Evolutionary conservation across 1,140 invertebrate species (phyloP).

Genomic region (Cotesia typhae): DNA sequence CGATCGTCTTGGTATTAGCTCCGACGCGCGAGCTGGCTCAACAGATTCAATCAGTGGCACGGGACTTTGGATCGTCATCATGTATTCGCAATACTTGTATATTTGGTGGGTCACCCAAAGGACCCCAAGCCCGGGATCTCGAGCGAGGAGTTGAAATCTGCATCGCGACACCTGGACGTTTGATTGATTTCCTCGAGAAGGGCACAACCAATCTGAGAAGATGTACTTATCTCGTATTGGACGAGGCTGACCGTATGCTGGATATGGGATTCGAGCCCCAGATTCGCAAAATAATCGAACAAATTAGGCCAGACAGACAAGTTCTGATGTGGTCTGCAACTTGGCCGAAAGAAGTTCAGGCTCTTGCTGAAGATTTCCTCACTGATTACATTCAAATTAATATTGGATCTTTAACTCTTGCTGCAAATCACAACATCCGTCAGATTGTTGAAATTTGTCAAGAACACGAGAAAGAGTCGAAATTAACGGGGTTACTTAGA

Average conservation of each 20-base stretch:
- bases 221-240: constrained; percentile 95
- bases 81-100: constrained; percentile 92
- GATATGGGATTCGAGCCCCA: constrained; percentile 99
- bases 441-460: constrained; percentile 96
- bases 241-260: constrained; percentile 91
- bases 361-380: constrained; percentile 93
- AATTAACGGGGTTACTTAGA: constrained; percentile 82
- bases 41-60: constrained; percentile 95
- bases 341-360: constrained; percentile 97
- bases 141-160: constrained; percentile 92
- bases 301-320: constrained; percentile 94
- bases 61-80: constrained; percentile 85
- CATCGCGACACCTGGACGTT: constrained; percentile 94
- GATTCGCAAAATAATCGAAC: constrained; percentile 96
- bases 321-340: constrained; percentile 99
- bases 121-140: constrained; percentile 90
- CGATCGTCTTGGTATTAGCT: constrained; percentile 91
- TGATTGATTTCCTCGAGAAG: constrained; percentile 96
- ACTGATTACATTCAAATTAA: constrained; percentile 91
- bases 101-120: constrained; percentile 96
- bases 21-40: constrained; percentile 97
- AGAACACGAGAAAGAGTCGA: constrained; percentile 87
- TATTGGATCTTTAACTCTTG: constrained; percentile 91
- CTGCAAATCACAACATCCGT: constrained; percentile 97
- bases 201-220: constrained; percentile 88